phyloP scores from a whole-genome alignment of 2,888 invertebrate genomes.

The Nemotelus pantherinus region DNA sequence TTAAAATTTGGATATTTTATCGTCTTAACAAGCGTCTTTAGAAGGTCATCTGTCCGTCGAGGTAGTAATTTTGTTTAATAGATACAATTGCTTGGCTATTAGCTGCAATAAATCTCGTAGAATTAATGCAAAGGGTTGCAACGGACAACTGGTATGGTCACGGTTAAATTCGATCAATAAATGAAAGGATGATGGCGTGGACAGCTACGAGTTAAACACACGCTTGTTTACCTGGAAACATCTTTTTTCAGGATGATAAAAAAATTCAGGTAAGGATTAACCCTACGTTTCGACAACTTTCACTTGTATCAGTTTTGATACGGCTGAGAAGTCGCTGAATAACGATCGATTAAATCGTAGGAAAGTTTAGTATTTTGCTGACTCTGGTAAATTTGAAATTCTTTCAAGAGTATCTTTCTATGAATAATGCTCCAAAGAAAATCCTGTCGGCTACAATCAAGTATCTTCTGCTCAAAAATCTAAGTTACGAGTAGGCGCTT shows the following conservation, averaged over 20 bases:
- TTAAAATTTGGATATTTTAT: neutral
- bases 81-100: slow-evolving; percentile 12
- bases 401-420: no score
- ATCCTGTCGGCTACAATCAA: no score
- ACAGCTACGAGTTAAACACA: neutral
- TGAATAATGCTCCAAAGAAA: no score
- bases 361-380: no score
- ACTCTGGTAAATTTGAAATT: no score
- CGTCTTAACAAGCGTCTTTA: slow-evolving; percentile 25
- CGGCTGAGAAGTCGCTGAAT: no score
- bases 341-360: no score
- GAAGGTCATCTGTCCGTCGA: slow-evolving; percentile 19
- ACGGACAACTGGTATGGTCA: neutral
- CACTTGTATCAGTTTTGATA: no score
- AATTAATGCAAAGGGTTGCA: slow-evolving; percentile 11
- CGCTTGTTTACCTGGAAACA: neutral
- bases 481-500: neutral
- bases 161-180: neutral
- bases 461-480: no score
- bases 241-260: neutral
- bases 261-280: no score
- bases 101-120: slow-evolving; percentile 18
- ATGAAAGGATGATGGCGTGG: slow-evolving; percentile 3
- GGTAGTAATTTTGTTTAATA: slow-evolving; percentile 13
- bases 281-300: no score